Percentiles rank a stretch among this genome's conserved stretches.
Evolutionary conservation across 1,140 invertebrate species (phyloP).

Genomic region (Drosophila setifemur): DNA sequence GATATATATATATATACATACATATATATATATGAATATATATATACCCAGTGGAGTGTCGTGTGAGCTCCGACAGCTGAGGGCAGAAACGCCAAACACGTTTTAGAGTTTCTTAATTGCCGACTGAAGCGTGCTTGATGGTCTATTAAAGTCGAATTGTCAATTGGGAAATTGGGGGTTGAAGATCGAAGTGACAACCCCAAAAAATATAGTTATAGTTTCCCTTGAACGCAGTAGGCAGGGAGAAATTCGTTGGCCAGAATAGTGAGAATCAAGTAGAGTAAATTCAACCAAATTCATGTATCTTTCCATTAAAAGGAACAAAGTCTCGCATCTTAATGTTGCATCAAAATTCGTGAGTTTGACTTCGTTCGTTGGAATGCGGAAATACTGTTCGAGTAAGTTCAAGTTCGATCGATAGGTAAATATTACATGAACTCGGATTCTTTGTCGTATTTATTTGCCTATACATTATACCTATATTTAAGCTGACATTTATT

Average conservation of each 20-base stretch:
- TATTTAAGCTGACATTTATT: conserved; percentile 3
- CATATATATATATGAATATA: neutral
- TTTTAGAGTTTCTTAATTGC: conserved; percentile 53
- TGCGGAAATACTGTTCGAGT: conserved; percentile 29
- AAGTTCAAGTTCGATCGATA: conserved; percentile 23
- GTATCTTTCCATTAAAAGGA: neutral
- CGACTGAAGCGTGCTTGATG: conserved; percentile 14
- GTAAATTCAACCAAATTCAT: conserved; percentile 6
- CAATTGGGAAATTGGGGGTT: neutral
- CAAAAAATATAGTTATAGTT: neutral
- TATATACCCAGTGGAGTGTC: neutral
- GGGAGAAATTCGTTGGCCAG: neutral
- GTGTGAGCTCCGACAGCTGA: conserved; percentile 11
- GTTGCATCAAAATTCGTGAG: conserved; percentile 30
- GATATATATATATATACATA: neutral
- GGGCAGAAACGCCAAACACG: conserved; percentile 42
- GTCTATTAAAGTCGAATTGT: neutral
- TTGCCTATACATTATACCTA: neutral
- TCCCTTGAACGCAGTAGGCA: conserved; percentile 13
- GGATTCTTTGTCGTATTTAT: neutral
- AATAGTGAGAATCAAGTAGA: neutral
- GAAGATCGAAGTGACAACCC: neutral
- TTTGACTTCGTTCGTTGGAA: conserved; percentile 13
- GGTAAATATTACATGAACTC: no score
- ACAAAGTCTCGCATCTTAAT: neutral